Percentiles rank a stretch among this genome's conserved stretches.
phyloP scores from a whole-genome alignment of 2,797 vertebrate species.

The Halcyon leucocephala region DNA sequence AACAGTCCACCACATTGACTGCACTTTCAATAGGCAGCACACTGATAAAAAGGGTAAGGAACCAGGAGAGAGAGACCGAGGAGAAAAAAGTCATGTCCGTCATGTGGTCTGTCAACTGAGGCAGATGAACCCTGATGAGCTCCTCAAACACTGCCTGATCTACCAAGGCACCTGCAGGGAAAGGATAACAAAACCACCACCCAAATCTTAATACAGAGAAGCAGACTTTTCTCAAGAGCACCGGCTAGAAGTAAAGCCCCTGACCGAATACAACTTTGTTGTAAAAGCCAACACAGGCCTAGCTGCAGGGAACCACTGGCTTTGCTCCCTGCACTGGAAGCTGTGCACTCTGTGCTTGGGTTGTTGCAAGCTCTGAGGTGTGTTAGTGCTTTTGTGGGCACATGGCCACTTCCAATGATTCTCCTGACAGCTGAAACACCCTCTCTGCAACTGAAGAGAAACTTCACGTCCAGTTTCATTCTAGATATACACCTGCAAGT shows the following conservation, averaged over 20 bases:
- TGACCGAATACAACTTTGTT: background rate
- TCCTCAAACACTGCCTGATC: slow-evolving; percentile 99
- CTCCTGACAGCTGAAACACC: background rate
- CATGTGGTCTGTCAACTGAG: slow-evolving; percentile 95
- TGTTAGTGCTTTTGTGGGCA: background rate
- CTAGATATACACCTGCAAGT: background rate
- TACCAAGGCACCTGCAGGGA: slow-evolving; percentile 90
- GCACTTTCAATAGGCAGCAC: slow-evolving; percentile 96
- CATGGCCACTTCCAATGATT: background rate
- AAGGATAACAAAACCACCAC: slow-evolving; percentile 64
- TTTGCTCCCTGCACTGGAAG: background rate
- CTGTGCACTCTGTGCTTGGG: background rate
- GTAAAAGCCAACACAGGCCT: background rate
- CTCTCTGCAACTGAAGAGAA: background rate
- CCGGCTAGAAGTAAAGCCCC: background rate
- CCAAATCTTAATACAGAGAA: slow-evolving; percentile 39
- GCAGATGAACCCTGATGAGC: slow-evolving; percentile 92
- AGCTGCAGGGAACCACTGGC: accelerated
- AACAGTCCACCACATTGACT: slow-evolving; percentile 97
- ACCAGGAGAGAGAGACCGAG: slow-evolving; percentile 97
- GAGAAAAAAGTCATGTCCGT: slow-evolving; percentile 97
- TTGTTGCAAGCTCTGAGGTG: background rate
- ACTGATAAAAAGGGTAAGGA: slow-evolving; percentile 97
- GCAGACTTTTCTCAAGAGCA: background rate
- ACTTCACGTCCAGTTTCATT: background rate